These are phyloP conservation scores for Equus przewalskii DNA, from an alignment of 2,113 vertebrate species.

Conservation along the genomic window DNA sequence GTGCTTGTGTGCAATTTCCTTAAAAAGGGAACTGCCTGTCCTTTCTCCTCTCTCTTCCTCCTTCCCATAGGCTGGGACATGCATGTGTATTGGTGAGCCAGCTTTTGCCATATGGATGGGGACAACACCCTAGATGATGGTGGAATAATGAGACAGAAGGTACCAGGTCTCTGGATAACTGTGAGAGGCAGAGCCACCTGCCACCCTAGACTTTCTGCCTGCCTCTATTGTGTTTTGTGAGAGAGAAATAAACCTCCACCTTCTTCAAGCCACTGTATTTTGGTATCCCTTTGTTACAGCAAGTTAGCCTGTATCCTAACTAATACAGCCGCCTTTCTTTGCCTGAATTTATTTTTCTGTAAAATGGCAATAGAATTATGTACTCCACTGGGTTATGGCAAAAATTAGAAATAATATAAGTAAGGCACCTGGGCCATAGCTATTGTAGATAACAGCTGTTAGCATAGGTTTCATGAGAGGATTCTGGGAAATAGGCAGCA, in stretches of 20 bases:
- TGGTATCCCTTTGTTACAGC: neutral
- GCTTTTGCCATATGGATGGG: neutral
- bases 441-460: neutral
- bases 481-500: neutral
- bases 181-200: neutral
- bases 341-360: conserved; percentile 31
- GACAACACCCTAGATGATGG: neutral
- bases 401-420: conserved; percentile 8
- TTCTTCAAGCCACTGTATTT: neutral
- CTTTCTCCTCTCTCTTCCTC: neutral
- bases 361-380: neutral
- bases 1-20: neutral
- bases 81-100: neutral
- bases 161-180: neutral
- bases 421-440: neutral
- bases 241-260: neutral
- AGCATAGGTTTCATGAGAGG: neutral
- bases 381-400: neutral
- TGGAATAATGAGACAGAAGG: neutral
- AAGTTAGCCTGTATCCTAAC: neutral
- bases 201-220: neutral
- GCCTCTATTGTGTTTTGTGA: neutral
- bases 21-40: neutral
- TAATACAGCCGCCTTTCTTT: neutral
- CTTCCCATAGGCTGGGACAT: neutral